Conservation (phyloP, 2,113 vertebrate species). For the Capra hircus region DNA sequence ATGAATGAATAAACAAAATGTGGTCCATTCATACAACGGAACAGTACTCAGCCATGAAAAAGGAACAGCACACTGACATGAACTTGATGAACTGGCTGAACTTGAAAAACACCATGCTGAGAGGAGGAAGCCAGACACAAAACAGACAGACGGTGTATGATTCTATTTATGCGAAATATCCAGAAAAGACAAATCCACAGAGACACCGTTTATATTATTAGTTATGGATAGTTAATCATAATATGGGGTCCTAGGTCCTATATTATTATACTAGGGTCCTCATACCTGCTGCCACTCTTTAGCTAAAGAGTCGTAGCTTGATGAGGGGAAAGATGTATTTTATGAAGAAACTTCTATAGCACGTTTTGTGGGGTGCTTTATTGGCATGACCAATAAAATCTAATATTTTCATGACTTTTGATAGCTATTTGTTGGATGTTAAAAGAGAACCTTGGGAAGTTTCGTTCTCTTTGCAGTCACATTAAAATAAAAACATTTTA, state of each 20-base stretch:
- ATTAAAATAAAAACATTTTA: background rate
- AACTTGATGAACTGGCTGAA: background rate
- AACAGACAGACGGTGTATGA: background rate
- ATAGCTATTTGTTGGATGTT: background rate
- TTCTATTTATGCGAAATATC: background rate
- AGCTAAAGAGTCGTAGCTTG: background rate
- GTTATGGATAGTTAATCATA: background rate
- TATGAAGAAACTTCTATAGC: background rate
- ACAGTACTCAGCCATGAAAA: background rate
- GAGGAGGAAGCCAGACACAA: background rate
- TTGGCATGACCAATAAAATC: background rate
- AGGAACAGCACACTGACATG: background rate
- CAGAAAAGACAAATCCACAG: too few species aligned
- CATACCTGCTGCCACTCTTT: background rate
- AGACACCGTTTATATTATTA: background rate
- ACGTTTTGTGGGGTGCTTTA: background rate
- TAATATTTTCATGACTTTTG: background rate
- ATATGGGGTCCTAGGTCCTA: background rate
- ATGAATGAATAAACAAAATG: background rate
- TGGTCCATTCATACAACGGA: background rate
- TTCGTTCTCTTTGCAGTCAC: background rate
- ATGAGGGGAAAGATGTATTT: background rate
- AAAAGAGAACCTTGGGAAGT: background rate
- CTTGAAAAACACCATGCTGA: background rate
- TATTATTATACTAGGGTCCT: background rate